Percentiles rank a stretch among this genome's conserved stretches.
Conservation (phyloP, 2,888 invertebrate genomes). For the Lydus trimaculatus region DNA sequence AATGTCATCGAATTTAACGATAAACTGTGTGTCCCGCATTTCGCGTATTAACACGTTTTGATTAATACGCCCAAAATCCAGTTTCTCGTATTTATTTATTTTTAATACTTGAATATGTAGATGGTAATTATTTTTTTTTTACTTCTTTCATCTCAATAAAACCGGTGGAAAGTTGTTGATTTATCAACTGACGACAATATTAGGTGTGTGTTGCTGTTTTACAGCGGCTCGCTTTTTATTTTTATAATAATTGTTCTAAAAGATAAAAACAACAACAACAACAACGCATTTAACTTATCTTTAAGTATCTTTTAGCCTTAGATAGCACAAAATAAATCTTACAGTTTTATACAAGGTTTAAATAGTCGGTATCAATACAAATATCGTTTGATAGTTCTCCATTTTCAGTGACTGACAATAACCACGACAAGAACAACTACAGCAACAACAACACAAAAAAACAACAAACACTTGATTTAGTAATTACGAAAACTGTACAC, state of each 20-base stretch:
- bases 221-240: slow-evolving; percentile 9
- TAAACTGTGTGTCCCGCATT: neutral
- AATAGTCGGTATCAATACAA: neutral
- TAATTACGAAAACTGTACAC: neutral
- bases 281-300: neutral
- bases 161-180: neutral
- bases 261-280: too few relatives aligned
- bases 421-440: neutral
- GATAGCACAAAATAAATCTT: slow-evolving; percentile 14
- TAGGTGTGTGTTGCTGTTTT: slow-evolving; percentile 2
- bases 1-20: neutral
- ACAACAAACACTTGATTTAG: neutral
- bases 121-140: neutral
- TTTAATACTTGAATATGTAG: neutral
- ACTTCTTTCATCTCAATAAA: neutral
- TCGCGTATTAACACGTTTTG: neutral
- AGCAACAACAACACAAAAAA: too few relatives aligned
- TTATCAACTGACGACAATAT: slow-evolving; percentile 5
- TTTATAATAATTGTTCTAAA: slow-evolving; percentile 3
- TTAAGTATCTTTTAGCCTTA: slow-evolving; percentile 7
- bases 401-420: neutral
- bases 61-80: neutral
- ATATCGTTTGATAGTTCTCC: slow-evolving; percentile 10
- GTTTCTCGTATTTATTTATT: neutral
- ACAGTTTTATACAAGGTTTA: slow-evolving; percentile 2